Conservation (phyloP, 2,113 vertebrate species). For the Mormyrus iriodes region DNA sequence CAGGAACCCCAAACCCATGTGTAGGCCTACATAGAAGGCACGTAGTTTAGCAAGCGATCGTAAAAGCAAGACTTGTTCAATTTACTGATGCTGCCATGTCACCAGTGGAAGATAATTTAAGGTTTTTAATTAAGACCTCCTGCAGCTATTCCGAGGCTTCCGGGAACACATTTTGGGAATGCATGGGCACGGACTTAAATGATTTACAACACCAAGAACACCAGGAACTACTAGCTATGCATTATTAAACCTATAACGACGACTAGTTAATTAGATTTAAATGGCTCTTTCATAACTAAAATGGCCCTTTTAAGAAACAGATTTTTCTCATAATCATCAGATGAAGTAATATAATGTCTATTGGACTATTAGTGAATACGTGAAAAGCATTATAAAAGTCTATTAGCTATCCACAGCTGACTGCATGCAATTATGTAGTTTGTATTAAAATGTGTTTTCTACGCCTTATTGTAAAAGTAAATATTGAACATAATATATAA, state of each 20-base stretch:
- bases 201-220: background rate
- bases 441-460: background rate
- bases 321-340: conserved; percentile 8
- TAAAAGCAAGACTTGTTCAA: background rate
- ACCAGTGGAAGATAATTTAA: background rate
- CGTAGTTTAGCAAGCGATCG: background rate
- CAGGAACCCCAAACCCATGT: background rate
- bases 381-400: background rate
- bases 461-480: background rate
- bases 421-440: background rate
- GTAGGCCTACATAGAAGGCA: background rate
- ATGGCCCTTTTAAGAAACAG: background rate
- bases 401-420: background rate
- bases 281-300: conserved; percentile 14
- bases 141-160: background rate
- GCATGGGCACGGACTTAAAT: background rate
- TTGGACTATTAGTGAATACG: background rate
- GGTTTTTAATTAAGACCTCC: background rate
- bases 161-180: background rate
- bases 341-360: background rate
- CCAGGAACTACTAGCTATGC: background rate
- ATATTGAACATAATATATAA: background rate
- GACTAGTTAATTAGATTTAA: conserved; percentile 14
- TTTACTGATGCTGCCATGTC: background rate
- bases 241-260: conserved; percentile 12